Conservation (phyloP, 2,888 invertebrate species). For the Podotricha telesiphe region DNA sequence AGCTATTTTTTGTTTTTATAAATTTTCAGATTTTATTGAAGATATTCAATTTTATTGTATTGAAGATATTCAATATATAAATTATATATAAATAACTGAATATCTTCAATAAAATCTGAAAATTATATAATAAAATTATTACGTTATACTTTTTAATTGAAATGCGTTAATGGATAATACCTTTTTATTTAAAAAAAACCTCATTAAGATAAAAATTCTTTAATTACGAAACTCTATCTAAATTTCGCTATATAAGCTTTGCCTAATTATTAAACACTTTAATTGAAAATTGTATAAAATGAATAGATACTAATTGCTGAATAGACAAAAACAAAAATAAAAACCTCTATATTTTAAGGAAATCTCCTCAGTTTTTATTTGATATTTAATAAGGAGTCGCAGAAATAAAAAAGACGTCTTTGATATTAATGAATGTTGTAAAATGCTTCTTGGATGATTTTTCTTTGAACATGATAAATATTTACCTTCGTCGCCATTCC, state of each 20-base stretch:
- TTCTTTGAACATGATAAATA: slow-evolving; percentile 24
- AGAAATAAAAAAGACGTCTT: slow-evolving; percentile 16
- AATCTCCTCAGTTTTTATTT: slow-evolving; percentile 11
- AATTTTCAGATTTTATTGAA: too few species aligned
- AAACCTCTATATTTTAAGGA: neutral
- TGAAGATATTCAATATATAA: too few species aligned
- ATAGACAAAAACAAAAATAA: slow-evolving; percentile 5
- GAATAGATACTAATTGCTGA: slow-evolving; percentile 16
- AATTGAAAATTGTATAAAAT: slow-evolving; percentile 2
- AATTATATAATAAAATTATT: too few species aligned
- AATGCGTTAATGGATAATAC: too few species aligned
- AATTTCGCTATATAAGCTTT: neutral
- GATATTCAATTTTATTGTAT: too few species aligned
- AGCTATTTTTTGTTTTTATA: too few species aligned
- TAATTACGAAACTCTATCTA: neutral
- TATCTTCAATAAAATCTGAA: too few species aligned
- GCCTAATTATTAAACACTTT: neutral
- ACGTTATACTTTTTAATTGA: too few species aligned
- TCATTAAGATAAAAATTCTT: neutral
- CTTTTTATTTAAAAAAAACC: too few species aligned
- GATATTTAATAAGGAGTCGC: slow-evolving; percentile 15
- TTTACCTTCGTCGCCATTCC: slow-evolving; percentile 21
- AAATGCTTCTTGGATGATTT: slow-evolving; percentile 16
- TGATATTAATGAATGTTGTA: slow-evolving; percentile 27
- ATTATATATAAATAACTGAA: too few species aligned